Evolutionary conservation across 1,140 invertebrate genomes (phyloP).

Genomic region (Notospermus geniculatus): DNA sequence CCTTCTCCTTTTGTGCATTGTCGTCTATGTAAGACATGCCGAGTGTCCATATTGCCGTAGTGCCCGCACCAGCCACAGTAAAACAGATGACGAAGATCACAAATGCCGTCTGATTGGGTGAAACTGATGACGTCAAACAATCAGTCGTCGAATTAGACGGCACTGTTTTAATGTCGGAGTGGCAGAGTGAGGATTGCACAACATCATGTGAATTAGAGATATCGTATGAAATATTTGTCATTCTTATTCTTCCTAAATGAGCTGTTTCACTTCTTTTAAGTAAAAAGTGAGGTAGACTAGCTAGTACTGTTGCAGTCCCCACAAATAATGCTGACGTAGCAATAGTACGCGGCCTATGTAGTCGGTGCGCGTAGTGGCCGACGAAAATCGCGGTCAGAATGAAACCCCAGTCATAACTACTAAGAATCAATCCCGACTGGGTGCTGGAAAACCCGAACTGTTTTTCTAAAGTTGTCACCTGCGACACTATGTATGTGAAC

Average conservation of each 20-base stretch:
- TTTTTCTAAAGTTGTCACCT: slow-evolving; percentile 41
- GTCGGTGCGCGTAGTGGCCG: slow-evolving; percentile 31
- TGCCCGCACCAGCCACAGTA: slow-evolving; percentile 13
- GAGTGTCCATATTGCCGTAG: slow-evolving; percentile 19
- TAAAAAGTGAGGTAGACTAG: slow-evolving; percentile 38
- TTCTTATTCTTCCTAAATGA: too few relatives aligned
- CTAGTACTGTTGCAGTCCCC: slow-evolving; percentile 40
- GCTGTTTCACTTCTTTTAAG: too few relatives aligned
- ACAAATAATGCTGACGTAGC: slow-evolving; percentile 33
- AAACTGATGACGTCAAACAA: not conserved
- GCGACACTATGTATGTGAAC: slow-evolving; percentile 21
- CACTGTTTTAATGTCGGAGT: too few relatives aligned
- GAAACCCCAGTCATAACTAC: slow-evolving; percentile 46
- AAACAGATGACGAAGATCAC: slow-evolving; percentile 11
- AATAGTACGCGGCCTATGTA: slow-evolving; percentile 40
- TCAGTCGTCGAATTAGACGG: too few relatives aligned
- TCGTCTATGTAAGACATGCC: slow-evolving; percentile 27
- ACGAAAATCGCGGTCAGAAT: slow-evolving; percentile 35
- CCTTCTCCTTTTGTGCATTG: slow-evolving; percentile 19
- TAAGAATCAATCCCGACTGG: slow-evolving; percentile 39
- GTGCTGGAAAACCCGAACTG: slow-evolving; percentile 42
- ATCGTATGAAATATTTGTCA: too few relatives aligned
- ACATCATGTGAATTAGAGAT: too few relatives aligned
- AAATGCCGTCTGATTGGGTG: slow-evolving; percentile 13
- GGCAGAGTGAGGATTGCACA: too few relatives aligned